A percentile compares a stretch with the other conserved stretches of the same genome.
Conservation (phyloP, 2,113 vertebrate genomes). For the Caloenas nicobarica region DNA sequence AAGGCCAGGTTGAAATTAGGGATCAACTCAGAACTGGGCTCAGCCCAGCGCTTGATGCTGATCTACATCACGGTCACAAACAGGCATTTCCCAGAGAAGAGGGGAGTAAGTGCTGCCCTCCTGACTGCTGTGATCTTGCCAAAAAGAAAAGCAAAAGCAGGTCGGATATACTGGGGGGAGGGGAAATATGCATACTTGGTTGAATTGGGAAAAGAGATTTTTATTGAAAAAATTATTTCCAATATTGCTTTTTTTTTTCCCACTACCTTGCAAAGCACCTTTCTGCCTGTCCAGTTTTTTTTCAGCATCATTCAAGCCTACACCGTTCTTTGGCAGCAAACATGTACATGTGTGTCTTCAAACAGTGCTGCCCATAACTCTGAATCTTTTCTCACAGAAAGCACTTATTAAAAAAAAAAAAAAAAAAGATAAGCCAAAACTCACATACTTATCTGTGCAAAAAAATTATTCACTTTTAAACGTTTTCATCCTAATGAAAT, state of each 20-base stretch:
- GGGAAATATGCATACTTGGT: not conserved
- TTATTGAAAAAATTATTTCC: not conserved
- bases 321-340: not conserved
- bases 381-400: not conserved
- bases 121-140: not conserved
- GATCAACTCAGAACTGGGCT: not conserved
- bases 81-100: not conserved
- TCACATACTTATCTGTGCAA: not conserved
- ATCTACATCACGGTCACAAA: not conserved
- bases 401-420: not conserved
- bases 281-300: not conserved
- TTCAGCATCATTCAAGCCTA: not conserved
- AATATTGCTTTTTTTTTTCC: not conserved
- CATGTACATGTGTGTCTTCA: not conserved
- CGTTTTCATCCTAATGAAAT: not conserved
- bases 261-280: not conserved
- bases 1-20: not conserved
- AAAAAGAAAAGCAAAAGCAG: conserved; percentile 11
- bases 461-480: not conserved
- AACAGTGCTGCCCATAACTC: not conserved
- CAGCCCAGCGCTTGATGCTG: not conserved
- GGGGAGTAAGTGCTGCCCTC: not conserved
- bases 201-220: not conserved
- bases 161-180: not conserved
- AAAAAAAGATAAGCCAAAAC: not conserved